These are phyloP conservation scores for Chascanopsetta lugubris DNA, from an alignment of 2,113 vertebrate species.

Conservation along the genomic window DNA sequence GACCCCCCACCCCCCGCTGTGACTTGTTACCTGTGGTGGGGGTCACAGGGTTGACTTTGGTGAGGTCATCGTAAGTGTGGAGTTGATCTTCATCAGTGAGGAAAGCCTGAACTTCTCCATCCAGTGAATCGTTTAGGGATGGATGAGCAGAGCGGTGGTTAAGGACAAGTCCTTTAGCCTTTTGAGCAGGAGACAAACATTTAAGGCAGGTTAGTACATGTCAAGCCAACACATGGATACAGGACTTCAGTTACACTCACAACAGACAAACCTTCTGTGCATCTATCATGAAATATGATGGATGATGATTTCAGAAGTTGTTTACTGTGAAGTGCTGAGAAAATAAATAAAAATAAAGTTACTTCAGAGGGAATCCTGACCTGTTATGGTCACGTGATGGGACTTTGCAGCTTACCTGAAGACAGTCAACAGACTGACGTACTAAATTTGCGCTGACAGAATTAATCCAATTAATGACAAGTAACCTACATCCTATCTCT, in stretches of 20 bases:
- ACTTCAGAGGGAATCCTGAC: too few relatives aligned
- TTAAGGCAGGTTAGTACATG: too few relatives aligned
- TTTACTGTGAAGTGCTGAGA: too few relatives aligned
- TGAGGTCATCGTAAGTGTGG: conserved; percentile 93
- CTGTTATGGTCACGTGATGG: conserved; percentile 21
- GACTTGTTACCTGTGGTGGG: conserved; percentile 85
- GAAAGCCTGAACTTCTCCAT: conserved; percentile 86
- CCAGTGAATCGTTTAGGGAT: conserved; percentile 75
- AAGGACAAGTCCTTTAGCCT: conserved; percentile 78
- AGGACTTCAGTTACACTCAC: not conserved
- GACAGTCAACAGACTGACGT: conserved; percentile 31
- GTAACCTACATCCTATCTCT: conserved; percentile 49
- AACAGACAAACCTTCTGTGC: too few relatives aligned
- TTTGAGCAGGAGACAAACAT: not conserved
- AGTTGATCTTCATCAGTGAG: conserved; percentile 84
- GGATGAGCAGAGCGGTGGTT: conserved; percentile 33
- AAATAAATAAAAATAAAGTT: too few relatives aligned
- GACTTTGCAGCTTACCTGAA: conserved; percentile 11
- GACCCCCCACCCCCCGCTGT: too few relatives aligned
- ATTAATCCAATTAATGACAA: conserved; percentile 51
- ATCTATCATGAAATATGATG: too few relatives aligned
- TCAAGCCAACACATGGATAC: not conserved
- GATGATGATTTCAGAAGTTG: too few relatives aligned
- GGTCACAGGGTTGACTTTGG: conserved; percentile 94
- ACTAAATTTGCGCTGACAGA: conserved; percentile 37